Evolutionary conservation across 2,797 vertebrate species (phyloP).

Genomic region (Microctenopoma stevenorrisi): DNA sequence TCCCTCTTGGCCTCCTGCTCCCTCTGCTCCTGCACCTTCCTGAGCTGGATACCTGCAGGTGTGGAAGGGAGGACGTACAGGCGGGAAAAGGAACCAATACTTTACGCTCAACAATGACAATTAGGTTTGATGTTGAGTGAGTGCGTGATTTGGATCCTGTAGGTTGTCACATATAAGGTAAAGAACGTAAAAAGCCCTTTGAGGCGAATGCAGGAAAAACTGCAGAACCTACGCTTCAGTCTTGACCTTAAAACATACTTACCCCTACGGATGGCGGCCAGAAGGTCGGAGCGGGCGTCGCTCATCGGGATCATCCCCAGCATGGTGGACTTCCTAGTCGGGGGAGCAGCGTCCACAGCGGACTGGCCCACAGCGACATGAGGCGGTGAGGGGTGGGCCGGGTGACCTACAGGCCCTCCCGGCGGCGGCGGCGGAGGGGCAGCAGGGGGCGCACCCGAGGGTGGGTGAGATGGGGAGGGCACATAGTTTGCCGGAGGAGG

Average conservation of each 20-base stretch:
- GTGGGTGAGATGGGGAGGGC: slow-evolving; percentile 79
- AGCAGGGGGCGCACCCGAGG: slow-evolving; percentile 81
- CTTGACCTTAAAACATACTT: neutral
- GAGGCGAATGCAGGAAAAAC: too few species aligned
- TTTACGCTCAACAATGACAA: neutral
- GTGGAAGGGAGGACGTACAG: neutral
- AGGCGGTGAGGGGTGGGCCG: slow-evolving; percentile 73
- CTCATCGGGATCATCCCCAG: slow-evolving; percentile 91
- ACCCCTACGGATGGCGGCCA: slow-evolving; percentile 93
- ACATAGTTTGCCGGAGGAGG: slow-evolving; percentile 79
- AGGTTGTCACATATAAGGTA: too few species aligned
- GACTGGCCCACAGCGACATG: slow-evolving; percentile 65
- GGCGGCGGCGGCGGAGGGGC: slow-evolving; percentile 88
- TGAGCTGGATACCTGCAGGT: slow-evolving; percentile 89
- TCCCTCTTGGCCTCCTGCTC: slow-evolving; percentile 94
- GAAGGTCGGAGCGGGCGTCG: slow-evolving; percentile 91
- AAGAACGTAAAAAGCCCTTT: too few species aligned
- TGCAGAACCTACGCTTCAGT: neutral
- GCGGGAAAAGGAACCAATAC: too few species aligned
- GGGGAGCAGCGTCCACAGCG: slow-evolving; percentile 61
- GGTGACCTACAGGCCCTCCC: slow-evolving; percentile 71
- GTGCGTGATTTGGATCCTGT: too few species aligned
- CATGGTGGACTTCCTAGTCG: slow-evolving; percentile 83
- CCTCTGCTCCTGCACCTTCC: slow-evolving; percentile 93
- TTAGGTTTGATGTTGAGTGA: too few species aligned